Conservation (phyloP, 2,113 vertebrate genomes). For the Nothocercus julius region DNA sequence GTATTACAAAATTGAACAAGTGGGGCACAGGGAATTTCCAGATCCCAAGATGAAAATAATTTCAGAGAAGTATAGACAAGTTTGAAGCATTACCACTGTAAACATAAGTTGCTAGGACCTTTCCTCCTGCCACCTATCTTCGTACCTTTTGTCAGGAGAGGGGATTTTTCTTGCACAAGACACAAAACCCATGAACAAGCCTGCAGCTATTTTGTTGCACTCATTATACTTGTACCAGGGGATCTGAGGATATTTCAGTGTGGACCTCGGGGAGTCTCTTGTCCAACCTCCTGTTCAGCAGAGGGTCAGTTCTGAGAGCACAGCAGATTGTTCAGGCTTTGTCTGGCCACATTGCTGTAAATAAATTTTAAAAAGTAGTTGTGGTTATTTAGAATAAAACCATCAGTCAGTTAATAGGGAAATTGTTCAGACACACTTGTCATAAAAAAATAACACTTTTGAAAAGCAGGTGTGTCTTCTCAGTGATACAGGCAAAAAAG, state of each 20-base stretch:
- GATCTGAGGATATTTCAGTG: neutral
- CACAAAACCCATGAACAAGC: slow-evolving; percentile 38
- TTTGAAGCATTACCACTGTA: neutral
- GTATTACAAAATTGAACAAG: slow-evolving; percentile 3
- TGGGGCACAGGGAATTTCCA: neutral
- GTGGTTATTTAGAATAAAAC: neutral
- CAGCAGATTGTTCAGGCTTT: neutral
- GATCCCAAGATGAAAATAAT: slow-evolving; percentile 21
- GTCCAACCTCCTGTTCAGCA: neutral
- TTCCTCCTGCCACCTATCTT: neutral
- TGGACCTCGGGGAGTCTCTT: neutral
- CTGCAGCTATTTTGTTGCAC: slow-evolving; percentile 29
- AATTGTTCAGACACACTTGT: neutral
- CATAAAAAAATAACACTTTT: neutral
- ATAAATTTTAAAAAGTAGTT: neutral
- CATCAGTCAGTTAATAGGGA: fast-evolving
- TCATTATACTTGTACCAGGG: neutral
- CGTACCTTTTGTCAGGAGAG: neutral
- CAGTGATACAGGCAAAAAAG: neutral
- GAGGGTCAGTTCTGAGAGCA: neutral
- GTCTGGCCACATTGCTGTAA: neutral
- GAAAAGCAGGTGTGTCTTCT: neutral
- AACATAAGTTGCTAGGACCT: neutral
- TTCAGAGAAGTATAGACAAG: slow-evolving; percentile 49
- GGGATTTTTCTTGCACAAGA: neutral